A percentile compares a stretch with the other conserved stretches of the same genome.
These are phyloP conservation scores for Acrobasis consociella DNA, from an alignment of 2,888 invertebrate genomes.

Conservation along the genomic window DNA sequence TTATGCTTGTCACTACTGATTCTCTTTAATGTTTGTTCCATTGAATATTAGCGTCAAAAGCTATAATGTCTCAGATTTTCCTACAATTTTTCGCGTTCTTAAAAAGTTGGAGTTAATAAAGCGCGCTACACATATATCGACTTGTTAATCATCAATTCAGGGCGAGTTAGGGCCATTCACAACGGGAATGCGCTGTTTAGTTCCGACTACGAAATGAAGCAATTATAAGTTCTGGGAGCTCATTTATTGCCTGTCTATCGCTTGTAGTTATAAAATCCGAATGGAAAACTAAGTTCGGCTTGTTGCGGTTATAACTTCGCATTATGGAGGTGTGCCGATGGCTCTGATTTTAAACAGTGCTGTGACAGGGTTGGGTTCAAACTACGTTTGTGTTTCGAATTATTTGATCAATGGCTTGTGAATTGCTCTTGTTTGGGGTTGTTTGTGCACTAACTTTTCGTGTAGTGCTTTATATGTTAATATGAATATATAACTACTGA, in stretches of 20 bases:
- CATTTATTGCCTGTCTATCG: slow-evolving; percentile 80
- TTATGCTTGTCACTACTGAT: slow-evolving; percentile 19
- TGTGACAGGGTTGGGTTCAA: slow-evolving; percentile 26
- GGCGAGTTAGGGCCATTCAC: slow-evolving; percentile 35
- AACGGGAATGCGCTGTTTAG: slow-evolving; percentile 55
- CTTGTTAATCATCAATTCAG: slow-evolving; percentile 14
- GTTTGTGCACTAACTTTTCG: slow-evolving; percentile 13
- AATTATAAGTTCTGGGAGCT: slow-evolving; percentile 78
- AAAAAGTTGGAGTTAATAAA: slow-evolving; percentile 14
- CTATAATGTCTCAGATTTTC: slow-evolving; percentile 13
- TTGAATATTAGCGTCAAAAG: slow-evolving; percentile 20
- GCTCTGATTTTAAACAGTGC: slow-evolving; percentile 44
- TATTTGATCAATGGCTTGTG: slow-evolving; percentile 20
- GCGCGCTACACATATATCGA: slow-evolving; percentile 6
- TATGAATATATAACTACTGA: not conserved
- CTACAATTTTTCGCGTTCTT: slow-evolving; percentile 23
- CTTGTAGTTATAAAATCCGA: slow-evolving; percentile 69
- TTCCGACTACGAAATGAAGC: slow-evolving; percentile 73
- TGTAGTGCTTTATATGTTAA: slow-evolving; percentile 7
- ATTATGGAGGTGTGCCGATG: slow-evolving; percentile 42
- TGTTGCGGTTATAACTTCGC: slow-evolving; percentile 57
- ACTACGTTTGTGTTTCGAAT: slow-evolving; percentile 22
- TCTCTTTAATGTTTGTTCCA: slow-evolving; percentile 19
- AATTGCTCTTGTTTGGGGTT: slow-evolving; percentile 24
- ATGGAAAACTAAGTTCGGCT: slow-evolving; percentile 68